These are phyloP conservation scores for Xestia rhomboidea DNA, from an alignment of 2,888 invertebrate genomes.

Conservation along the genomic window DNA sequence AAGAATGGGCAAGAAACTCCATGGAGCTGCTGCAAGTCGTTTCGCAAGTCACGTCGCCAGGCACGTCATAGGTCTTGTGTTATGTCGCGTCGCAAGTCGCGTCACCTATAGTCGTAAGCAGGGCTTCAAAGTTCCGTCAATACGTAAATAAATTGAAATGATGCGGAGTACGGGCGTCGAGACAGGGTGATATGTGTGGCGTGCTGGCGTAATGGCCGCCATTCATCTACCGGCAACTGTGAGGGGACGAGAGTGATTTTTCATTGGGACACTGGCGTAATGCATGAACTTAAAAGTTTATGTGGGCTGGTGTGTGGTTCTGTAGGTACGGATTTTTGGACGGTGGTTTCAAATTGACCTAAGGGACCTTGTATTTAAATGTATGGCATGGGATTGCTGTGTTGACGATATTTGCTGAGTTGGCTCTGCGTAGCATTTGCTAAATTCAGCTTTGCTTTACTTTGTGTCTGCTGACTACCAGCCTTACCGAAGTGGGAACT, in stretches of 20 bases:
- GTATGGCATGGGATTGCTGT: neutral
- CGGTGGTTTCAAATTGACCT: neutral
- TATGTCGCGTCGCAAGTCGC: neutral
- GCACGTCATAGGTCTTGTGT: neutral
- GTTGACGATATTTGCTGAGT: neutral
- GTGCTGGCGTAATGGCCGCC: constrained; percentile 65
- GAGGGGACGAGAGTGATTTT: constrained; percentile 66
- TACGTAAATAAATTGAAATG: constrained; percentile 70
- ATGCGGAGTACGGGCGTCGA: constrained; percentile 59
- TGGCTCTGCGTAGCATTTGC: neutral
- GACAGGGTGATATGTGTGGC: constrained; percentile 71
- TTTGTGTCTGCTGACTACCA: neutral
- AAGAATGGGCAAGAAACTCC: no score
- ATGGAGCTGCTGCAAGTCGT: no score
- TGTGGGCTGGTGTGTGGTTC: constrained; percentile 7
- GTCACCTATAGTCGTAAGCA: neutral
- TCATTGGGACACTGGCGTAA: constrained; percentile 65
- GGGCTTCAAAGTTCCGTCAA: constrained; percentile 50
- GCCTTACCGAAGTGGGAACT: neutral
- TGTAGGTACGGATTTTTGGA: neutral
- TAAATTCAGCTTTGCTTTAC: neutral
- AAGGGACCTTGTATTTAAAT: neutral
- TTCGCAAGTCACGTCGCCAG: neutral
- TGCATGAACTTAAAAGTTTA: constrained; percentile 65
- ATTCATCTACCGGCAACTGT: constrained; percentile 63